Evolutionary conservation across 2,888 invertebrate genomes (phyloP), one percentile per base, ranked within the genome.

Genomic region (Atethmia centrago): DNA sequence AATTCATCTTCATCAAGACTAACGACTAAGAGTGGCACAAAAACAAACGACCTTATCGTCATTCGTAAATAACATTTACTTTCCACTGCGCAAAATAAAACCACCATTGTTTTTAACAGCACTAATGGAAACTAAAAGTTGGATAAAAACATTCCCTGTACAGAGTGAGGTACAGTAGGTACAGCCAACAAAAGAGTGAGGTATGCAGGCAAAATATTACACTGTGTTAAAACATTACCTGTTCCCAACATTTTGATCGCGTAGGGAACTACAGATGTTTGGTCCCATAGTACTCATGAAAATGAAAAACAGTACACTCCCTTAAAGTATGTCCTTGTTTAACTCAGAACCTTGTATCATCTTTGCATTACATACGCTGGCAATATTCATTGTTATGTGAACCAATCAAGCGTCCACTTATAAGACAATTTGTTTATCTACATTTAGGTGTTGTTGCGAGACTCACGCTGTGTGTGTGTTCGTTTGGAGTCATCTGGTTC

Each of bases 401-500:
- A 19, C 19, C 10, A 19, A 56, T 56, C 28, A 28, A 28, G 4
- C 19, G 5, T 28, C 5, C 5, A 28, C 7, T 31, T 56, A 10
- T 56, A 28, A 28, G 10, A 19, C 19, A 19, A 56, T 56, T 28
- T 56, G 10, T 56, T 31, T 12, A 56, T 56, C 5, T 28, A 28
- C 10, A 5, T 5, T 56, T 19, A 28, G 19, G 21, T 56, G 12
- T 21, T 31, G 21, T 21, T 56, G 2, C 5, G 9, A 56, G 21
- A 19, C 56, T 10, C 10, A 31, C 12, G 31, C 28, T 28, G 28
- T 19, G 10, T 56, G 0, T 36, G 3, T 65, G 93, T 87, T 68
- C 96, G 79, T 81, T 94, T 94, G 1, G 93, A 90, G 72, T 96
- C 95, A 8, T 94, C 95, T 3, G 90, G 92, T 85, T 92, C 95